Percentiles rank a stretch among this genome's conserved stretches.
phyloP scores from a whole-genome alignment of 2,113 vertebrate species.

The Cheirogaleus medius region DNA sequence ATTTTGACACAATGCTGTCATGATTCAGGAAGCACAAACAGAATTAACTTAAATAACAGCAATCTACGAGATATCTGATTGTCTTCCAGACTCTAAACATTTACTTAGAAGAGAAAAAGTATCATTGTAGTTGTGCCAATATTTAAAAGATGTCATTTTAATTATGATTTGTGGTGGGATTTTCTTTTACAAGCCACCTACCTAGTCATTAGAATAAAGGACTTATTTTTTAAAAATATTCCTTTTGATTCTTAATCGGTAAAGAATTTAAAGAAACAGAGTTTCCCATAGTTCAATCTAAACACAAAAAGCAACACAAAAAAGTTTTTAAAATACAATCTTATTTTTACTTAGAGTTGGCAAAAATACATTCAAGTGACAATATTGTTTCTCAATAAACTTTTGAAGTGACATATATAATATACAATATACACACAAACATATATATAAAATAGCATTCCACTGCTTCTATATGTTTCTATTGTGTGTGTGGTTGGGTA shows the following conservation, averaged over 20 bases:
- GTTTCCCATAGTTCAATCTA: not conserved
- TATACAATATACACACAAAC: not conserved
- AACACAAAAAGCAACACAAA: slow-evolving; percentile 29
- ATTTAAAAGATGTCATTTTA: slow-evolving; percentile 46
- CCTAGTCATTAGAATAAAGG: slow-evolving; percentile 30
- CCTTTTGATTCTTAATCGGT: not conserved
- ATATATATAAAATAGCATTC: not conserved
- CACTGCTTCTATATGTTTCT: not conserved
- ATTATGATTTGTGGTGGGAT: slow-evolving; percentile 5
- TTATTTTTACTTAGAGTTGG: not conserved
- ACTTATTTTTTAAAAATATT: not conserved
- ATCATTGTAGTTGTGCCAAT: slow-evolving; percentile 4
- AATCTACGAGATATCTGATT: not conserved
- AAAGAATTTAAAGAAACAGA: not conserved
- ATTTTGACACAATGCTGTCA: slow-evolving; percentile 43
- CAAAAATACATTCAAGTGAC: not conserved
- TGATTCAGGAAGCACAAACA: slow-evolving; percentile 36
- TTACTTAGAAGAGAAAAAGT: slow-evolving; percentile 26
- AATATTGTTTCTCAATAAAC: not conserved
- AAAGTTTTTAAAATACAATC: not conserved
- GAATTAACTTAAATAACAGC: not conserved
- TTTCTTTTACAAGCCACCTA: slow-evolving; percentile 45
- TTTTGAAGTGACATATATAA: not conserved
- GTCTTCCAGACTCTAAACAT: slow-evolving; percentile 23
- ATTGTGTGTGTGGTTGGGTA: not conserved